A percentile compares a stretch with the other conserved stretches of the same genome.
phyloP scores from a whole-genome alignment of 2,888 invertebrate genomes.

The Sesamia inferens region DNA sequence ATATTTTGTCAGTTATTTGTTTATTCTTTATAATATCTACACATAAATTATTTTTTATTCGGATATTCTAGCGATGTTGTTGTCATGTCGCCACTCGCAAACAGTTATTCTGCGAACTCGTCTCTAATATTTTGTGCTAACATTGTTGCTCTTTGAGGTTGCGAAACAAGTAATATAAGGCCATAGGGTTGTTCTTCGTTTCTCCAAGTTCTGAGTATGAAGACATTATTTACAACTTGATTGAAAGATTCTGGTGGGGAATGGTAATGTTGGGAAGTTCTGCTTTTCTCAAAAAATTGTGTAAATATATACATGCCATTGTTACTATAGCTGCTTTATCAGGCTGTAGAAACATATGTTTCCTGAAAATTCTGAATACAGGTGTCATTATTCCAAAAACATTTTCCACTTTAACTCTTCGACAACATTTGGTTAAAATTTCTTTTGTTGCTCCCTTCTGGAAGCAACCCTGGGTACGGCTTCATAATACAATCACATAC shows the following conservation, averaged over 20 bases:
- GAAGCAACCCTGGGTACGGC: neutral
- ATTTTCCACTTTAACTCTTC: neutral
- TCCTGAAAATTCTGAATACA: constrained; percentile 8
- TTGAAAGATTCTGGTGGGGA: constrained; percentile 4
- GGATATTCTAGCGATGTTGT: no score
- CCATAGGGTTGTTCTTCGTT: neutral
- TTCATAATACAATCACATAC: neutral
- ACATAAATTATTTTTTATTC: no score
- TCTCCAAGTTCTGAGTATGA: neutral
- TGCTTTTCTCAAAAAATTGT: neutral
- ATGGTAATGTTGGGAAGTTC: neutral
- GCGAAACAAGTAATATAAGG: neutral
- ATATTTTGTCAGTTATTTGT: no score
- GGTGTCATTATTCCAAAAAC: neutral
- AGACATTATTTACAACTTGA: neutral
- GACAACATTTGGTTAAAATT: neutral
- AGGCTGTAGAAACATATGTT: constrained; percentile 1
- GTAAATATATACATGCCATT: neutral
- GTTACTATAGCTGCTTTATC: constrained; percentile 1
- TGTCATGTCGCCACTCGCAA: no score
- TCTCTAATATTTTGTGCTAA: constrained; percentile 1
- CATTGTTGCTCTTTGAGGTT: constrained; percentile 1
- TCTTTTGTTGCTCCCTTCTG: neutral
- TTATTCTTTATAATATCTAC: no score
- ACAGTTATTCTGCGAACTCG: neutral